Conservation (phyloP, 1,140 invertebrate genomes). For the Hestina assimilis region DNA sequence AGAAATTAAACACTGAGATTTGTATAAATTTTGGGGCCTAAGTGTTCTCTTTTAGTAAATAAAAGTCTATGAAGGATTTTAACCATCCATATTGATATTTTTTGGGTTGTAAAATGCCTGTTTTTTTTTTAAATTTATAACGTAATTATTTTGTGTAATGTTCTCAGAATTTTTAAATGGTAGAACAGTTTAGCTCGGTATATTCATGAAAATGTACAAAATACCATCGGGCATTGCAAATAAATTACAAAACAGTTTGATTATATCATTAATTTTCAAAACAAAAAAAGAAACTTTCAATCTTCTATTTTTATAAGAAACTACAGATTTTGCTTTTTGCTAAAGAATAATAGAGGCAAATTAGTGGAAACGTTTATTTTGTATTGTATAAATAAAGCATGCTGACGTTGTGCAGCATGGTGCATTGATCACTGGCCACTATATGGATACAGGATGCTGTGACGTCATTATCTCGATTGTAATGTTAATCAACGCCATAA, state of each 20-base stretch:
- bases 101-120: neutral
- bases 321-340: neutral
- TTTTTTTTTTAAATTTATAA: too few species aligned
- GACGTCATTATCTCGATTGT: too few species aligned
- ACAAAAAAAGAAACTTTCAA: constrained; percentile 2
- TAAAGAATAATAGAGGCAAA: neutral
- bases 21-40: constrained; percentile 57
- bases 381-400: constrained; percentile 27
- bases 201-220: constrained; percentile 20
- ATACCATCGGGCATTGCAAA: constrained; percentile 12
- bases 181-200: constrained; percentile 3
- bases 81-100: neutral
- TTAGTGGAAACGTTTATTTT: constrained; percentile 5
- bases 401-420: constrained; percentile 20
- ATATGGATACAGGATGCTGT: too few species aligned
- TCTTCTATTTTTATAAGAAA: constrained; percentile 17
- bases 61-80: constrained; percentile 6
- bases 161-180: neutral
- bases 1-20: constrained; percentile 45
- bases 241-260: neutral
- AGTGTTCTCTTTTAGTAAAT: constrained; percentile 36
- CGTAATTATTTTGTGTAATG: too few species aligned
- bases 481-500: too few species aligned
- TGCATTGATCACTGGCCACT: too few species aligned
- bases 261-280: too few species aligned